A percentile compares a stretch with the other conserved stretches of the same genome.
phyloP scores from a whole-genome alignment of 2,888 invertebrate genomes.

The Aporophyla nigra region DNA sequence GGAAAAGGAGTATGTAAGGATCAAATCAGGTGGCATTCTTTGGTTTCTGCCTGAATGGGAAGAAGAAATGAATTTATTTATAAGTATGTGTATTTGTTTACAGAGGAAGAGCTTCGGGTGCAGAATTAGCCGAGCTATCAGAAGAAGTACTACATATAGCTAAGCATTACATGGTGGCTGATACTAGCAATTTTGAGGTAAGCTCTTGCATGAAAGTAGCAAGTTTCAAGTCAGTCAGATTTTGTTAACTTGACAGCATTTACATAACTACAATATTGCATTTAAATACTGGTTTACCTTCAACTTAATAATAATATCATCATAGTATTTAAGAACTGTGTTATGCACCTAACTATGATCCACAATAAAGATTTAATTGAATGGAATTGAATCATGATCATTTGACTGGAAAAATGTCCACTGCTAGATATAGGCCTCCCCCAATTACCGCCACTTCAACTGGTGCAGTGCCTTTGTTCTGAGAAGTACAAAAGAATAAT shows the following conservation, averaged over 20 bases:
- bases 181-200: constrained; percentile 82
- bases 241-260: not conserved
- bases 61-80: no score
- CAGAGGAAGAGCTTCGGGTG: constrained; percentile 72
- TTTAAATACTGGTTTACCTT: not conserved
- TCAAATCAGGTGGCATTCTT: no score
- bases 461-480: no score
- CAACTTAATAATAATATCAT: not conserved
- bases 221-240: not conserved
- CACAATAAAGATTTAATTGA: no score
- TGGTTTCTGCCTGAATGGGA: no score
- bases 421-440: no score
- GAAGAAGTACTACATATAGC: constrained; percentile 83
- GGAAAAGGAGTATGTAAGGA: no score
- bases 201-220: not conserved
- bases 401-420: no score
- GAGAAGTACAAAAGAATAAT: no score
- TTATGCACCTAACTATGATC: no score
- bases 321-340: not conserved
- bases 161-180: constrained; percentile 80
- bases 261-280: not conserved
- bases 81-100: not conserved
- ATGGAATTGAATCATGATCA: no score
- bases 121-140: constrained; percentile 83
- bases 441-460: no score